A percentile compares a stretch with the other conserved stretches of the same genome.
phyloP scores from a whole-genome alignment of 1,140 invertebrate species.

The Bombus sibiricus region DNA sequence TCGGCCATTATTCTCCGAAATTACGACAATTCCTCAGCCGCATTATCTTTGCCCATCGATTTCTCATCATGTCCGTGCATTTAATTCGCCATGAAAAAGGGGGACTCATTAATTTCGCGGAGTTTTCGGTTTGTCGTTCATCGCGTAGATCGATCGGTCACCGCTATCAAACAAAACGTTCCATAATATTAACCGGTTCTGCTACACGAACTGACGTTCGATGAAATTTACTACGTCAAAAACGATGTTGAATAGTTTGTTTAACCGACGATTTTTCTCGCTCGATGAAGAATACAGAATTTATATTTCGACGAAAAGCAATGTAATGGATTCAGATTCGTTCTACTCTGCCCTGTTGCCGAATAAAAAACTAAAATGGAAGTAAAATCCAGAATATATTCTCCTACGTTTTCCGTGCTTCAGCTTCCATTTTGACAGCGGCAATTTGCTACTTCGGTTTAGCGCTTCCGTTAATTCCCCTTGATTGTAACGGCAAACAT shows the following conservation, averaged over 20 bases:
- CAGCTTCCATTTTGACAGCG: background rate
- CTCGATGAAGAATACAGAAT: background rate
- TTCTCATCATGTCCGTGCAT: slow-evolving; percentile 24
- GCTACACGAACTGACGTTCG: background rate
- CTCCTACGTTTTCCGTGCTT: background rate
- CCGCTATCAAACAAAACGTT: background rate
- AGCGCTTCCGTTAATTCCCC: slow-evolving; percentile 4
- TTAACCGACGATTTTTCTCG: background rate
- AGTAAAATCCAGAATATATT: background rate
- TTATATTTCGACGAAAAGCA: background rate
- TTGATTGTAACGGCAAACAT: slow-evolving; percentile 11
- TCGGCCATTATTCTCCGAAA: slow-evolving; percentile 3
- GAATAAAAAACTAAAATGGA: background rate
- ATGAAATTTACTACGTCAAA: background rate
- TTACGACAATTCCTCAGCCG: slow-evolving; percentile 21
- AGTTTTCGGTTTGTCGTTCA: background rate
- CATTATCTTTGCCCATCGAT: slow-evolving; percentile 30
- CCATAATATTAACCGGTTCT: background rate
- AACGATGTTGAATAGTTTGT: background rate
- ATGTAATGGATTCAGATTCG: background rate
- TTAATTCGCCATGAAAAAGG: slow-evolving; percentile 15
- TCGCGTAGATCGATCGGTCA: background rate
- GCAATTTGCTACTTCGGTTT: background rate
- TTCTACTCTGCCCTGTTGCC: background rate
- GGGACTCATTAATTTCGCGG: slow-evolving; percentile 7